Evolutionary conservation across 2,797 vertebrate species (phyloP).

Genomic region (Rhadinocentrus ornatus): DNA sequence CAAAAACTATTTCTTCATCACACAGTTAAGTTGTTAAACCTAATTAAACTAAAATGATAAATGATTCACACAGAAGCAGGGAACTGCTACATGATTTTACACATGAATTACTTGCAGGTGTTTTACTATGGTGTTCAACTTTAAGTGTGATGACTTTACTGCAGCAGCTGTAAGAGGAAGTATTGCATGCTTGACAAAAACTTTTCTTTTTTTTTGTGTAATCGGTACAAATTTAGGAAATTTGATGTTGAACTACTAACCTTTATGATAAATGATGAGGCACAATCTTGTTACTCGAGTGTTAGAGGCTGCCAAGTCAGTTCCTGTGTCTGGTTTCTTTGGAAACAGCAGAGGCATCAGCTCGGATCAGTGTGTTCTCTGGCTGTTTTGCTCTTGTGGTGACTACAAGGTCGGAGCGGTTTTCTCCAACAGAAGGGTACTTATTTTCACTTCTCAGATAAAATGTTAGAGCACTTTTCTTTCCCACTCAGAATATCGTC

Average conservation of each 20-base stretch:
- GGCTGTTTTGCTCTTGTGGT: conserved; percentile 22
- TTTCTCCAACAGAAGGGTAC: conserved; percentile 29
- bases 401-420: conserved; percentile 18
- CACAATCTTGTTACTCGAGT: conserved; percentile 30
- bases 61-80: conserved; percentile 12
- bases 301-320: conserved; percentile 22
- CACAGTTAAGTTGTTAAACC: conserved; percentile 6
- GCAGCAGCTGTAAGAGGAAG: conserved; percentile 18
- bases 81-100: neutral
- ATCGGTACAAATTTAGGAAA: conserved; percentile 26
- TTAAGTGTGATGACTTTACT: neutral
- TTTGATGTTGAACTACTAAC: conserved; percentile 7
- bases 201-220: conserved; percentile 24
- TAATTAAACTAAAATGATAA: conserved; percentile 26
- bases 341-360: conserved; percentile 12
- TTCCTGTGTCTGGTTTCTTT: conserved; percentile 32
- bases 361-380: conserved; percentile 25
- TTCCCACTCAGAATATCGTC: neutral
- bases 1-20: neutral
- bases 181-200: conserved; percentile 10
- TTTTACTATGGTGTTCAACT: conserved; percentile 11
- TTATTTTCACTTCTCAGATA: conserved; percentile 38
- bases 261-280: conserved; percentile 28
- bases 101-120: conserved; percentile 31
- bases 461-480: conserved; percentile 10